Base-by-base conservation (phyloP, 2,113 vertebrate species). In the Sturnira hondurensis region DNA sequence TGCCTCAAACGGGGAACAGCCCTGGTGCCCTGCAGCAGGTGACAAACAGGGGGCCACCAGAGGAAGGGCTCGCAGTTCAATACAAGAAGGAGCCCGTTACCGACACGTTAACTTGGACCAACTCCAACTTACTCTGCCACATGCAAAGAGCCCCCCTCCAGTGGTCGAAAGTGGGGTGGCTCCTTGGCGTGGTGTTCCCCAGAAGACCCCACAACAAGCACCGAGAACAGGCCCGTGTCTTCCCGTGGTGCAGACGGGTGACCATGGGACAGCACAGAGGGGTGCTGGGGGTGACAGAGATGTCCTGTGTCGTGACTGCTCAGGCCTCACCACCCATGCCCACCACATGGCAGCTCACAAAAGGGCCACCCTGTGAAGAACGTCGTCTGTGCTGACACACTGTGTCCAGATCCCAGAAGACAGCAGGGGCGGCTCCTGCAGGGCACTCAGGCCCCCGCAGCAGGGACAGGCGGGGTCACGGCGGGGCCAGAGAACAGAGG, bases 51-150 rank as follows among this genome's bases (percentile, higher is more conserved):
- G 33, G 4, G 24, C 52, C 7, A 0, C 8, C 17, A 14, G 12
- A 1, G 0, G 0, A 5, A 0, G 0, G 0, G 19, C 7, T 16
- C n/a, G 16, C 31, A 1, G 1, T 1, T 5, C 9, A 1, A 33
- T 10, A 0, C 8, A 1, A 38, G 36, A 2, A 36, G 36, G 58
- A 1, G 24, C 63, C 15, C 8, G 0, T 1, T 12, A 45, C 0
- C 20, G 83, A 31, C 0, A 12, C 5, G 4, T 3, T 3, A 47
- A 2, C n/a, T 2, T 26, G 52, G 63, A 9, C 4, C n/a, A 33
- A 26, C 14, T 24, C 52, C 13, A 28, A 28, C 1, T 14, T 0
- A 2, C 4, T 0, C 17, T 0, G 5, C 14, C 3, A 3, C 4
- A 14, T 0, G 4, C 22, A 11, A 33, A 36, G 3, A 1, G 38